Evolutionary conservation across 92 coral and sea anemone species (phyloP).

Genomic region (Zoanthus sansibaricus): DNA sequence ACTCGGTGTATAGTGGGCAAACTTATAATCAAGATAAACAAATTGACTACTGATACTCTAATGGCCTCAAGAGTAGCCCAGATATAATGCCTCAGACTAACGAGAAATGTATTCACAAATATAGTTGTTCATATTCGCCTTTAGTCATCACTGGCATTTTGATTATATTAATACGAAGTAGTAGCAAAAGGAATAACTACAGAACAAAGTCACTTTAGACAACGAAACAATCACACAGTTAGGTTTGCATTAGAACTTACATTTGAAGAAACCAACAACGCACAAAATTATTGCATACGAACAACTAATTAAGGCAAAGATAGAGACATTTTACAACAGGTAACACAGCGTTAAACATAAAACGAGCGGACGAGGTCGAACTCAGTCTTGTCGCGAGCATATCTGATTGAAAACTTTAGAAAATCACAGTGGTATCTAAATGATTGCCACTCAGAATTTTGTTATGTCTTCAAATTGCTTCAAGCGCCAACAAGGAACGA

Average conservation of each 20-base stretch:
- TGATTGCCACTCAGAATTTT: conserved; percentile 50
- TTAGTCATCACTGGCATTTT: conserved; percentile 80
- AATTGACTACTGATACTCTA: no score
- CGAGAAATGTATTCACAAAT: conserved; percentile 19
- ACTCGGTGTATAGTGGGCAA: no score
- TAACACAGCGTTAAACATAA: neutral
- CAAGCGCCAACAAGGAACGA: conserved; percentile 58
- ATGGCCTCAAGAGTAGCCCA: no score
- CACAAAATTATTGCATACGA: neutral
- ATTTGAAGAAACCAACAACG: neutral
- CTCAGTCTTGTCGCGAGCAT: conserved; percentile 51
- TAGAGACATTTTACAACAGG: neutral
- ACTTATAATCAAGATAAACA: no score
- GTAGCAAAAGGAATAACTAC: neutral
- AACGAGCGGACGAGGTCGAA: conserved; percentile 11
- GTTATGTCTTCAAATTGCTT: conserved; percentile 68
- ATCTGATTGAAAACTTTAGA: conserved; percentile 85
- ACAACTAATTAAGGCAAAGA: neutral
- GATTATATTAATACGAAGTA: neutral
- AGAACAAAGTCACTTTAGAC: neutral
- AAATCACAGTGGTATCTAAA: conserved; percentile 59
- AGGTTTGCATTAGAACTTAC: no score
- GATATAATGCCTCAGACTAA: conserved; percentile 57
- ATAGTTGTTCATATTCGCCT: conserved; percentile 73
- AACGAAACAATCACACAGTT: neutral